Conservation (phyloP, 2,113 vertebrate genomes). For the Gopherus evgoodei region DNA sequence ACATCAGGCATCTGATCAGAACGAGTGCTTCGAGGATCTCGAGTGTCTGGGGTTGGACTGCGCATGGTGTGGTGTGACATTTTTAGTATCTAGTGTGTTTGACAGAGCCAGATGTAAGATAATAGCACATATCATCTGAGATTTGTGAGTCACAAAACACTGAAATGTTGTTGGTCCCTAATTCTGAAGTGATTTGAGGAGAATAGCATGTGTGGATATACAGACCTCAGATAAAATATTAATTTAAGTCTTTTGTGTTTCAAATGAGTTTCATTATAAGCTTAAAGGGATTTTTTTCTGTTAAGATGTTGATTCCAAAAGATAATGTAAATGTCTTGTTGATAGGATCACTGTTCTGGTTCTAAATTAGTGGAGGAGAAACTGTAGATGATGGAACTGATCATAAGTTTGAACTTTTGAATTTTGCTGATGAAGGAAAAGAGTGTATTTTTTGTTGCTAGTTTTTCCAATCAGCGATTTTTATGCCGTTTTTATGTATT, state of each 20-base stretch:
- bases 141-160: too few relatives aligned
- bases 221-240: background rate
- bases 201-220: too few relatives aligned
- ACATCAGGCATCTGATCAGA: too few relatives aligned
- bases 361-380: background rate
- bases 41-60: too few relatives aligned
- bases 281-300: background rate
- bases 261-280: background rate
- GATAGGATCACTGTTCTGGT: background rate
- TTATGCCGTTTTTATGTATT: background rate
- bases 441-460: background rate
- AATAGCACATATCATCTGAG: too few relatives aligned
- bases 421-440: background rate
- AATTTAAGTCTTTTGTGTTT: background rate
- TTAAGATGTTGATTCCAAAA: background rate
- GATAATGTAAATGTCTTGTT: background rate
- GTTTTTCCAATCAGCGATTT: background rate
- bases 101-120: too few relatives aligned
- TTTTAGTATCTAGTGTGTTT: too few relatives aligned
- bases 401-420: background rate
- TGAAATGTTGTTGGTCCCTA: too few relatives aligned
- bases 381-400: background rate
- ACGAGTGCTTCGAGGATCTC: too few relatives aligned
- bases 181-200: too few relatives aligned
- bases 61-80: too few relatives aligned